A percentile compares a stretch with the other conserved stretches of the same genome.
These are phyloP conservation scores for Drosophila sproati DNA, from an alignment of 1,140 invertebrate genomes.

Conservation along the genomic window DNA sequence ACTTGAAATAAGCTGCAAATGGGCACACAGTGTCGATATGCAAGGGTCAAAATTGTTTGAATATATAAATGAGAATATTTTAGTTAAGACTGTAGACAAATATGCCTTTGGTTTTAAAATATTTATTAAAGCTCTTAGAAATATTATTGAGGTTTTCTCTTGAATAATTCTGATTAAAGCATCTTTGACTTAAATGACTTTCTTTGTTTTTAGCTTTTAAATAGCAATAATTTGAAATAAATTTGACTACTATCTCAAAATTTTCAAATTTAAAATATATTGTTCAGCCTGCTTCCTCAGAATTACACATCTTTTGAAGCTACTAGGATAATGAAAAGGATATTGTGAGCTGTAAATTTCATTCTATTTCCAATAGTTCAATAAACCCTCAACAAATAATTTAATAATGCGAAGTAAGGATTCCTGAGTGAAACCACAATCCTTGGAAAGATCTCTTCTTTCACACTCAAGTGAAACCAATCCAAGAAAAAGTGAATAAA, in stretches of 20 bases:
- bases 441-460: neutral
- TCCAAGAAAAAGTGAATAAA: conserved; percentile 12
- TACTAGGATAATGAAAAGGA: too few species aligned
- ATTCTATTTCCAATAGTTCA: too few species aligned
- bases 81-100: conserved; percentile 1
- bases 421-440: neutral
- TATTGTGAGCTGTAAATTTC: too few species aligned
- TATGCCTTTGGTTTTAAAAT: neutral
- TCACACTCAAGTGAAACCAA: neutral
- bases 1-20: conserved; percentile 32
- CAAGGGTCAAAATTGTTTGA: neutral
- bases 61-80: conserved; percentile 1
- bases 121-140: neutral
- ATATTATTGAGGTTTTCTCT: neutral
- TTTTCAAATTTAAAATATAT: too few species aligned
- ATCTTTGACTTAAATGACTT: too few species aligned
- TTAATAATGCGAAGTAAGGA: neutral
- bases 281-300: too few species aligned
- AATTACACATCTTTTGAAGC: too few species aligned
- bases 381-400: too few species aligned
- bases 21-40: conserved; percentile 18
- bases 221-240: too few species aligned
- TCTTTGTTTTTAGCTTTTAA: too few species aligned
- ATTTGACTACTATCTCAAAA: too few species aligned
- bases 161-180: neutral